These are phyloP conservation scores for Steinernema scapterisci DNA, from an alignment of 2,888 invertebrate species.

Conservation along the genomic window DNA sequence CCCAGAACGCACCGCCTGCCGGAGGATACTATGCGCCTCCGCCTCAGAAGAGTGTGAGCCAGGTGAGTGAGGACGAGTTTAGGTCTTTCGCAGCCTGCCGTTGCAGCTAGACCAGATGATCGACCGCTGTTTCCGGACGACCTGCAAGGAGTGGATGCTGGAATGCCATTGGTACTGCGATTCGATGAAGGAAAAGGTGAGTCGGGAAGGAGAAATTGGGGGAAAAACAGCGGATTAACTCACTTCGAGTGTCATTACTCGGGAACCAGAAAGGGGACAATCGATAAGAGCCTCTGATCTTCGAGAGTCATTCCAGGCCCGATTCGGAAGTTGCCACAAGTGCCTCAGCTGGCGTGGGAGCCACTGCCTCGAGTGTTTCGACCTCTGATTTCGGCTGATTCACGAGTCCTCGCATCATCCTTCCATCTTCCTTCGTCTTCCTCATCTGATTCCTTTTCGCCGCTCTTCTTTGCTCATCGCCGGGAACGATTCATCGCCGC, in stretches of 20 bases:
- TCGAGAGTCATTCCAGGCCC: slow-evolving; percentile 41
- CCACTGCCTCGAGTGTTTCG: slow-evolving; percentile 59
- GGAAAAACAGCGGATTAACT: slow-evolving; percentile 26
- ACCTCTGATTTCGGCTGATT: slow-evolving; percentile 44
- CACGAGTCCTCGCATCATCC: slow-evolving; percentile 10
- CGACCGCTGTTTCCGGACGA: slow-evolving; percentile 56
- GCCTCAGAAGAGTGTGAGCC: slow-evolving; percentile 9
- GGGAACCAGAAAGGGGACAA: slow-evolving; percentile 14
- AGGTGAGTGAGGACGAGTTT: background rate
- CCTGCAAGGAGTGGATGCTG: slow-evolving; percentile 61
- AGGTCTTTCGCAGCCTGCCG: background rate
- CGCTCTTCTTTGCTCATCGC: background rate
- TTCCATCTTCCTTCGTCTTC: too few species aligned
- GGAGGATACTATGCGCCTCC: background rate
- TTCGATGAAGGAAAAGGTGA: slow-evolving; percentile 53
- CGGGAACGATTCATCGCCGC: slow-evolving; percentile 9
- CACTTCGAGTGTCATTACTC: slow-evolving; percentile 1
- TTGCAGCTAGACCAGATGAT: slow-evolving; percentile 58
- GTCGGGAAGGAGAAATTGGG: slow-evolving; percentile 26
- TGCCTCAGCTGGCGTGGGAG: slow-evolving; percentile 55
- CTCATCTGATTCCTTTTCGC: too few species aligned
- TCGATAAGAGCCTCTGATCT: background rate
- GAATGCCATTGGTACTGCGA: slow-evolving; percentile 63
- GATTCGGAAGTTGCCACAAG: slow-evolving; percentile 52
- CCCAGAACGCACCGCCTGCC: background rate